phyloP scores from a whole-genome alignment of 2,797 vertebrate species.

The Liasis olivaceus region DNA sequence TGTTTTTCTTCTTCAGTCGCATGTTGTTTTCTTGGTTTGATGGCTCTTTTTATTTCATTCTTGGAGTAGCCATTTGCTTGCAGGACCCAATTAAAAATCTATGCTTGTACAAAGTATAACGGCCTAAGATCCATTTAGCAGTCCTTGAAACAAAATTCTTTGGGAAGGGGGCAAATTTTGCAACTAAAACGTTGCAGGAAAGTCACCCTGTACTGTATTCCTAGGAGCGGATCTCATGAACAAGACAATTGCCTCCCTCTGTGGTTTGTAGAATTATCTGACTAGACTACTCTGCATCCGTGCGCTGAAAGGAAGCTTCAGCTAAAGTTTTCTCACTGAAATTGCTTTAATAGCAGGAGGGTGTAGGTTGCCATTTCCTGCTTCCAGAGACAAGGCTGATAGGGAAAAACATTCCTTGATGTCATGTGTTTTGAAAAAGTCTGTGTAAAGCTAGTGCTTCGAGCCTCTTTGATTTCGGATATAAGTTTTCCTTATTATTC shows the following conservation, averaged over 20 bases:
- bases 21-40: too few species aligned
- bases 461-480: background rate
- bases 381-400: background rate
- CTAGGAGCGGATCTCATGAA: background rate
- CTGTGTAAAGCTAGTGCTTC: background rate
- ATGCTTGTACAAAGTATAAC: too few species aligned
- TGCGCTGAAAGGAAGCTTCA: background rate
- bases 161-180: too few species aligned
- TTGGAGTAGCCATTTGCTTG: too few species aligned
- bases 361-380: accelerated
- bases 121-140: too few species aligned
- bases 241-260: background rate
- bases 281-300: background rate
- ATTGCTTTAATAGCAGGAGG: accelerated
- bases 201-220: background rate
- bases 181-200: too few species aligned
- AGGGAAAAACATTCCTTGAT: background rate
- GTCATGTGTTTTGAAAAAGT: background rate
- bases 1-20: too few species aligned
- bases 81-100: too few species aligned
- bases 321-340: background rate
- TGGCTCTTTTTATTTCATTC: too few species aligned
- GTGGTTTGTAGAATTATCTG: background rate
- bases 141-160: too few species aligned
- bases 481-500: background rate